Evolutionary conservation across 2,888 invertebrate genomes (phyloP), one percentile per base, ranked within the genome.

Genomic region (Ormyrus nitidulus): DNA sequence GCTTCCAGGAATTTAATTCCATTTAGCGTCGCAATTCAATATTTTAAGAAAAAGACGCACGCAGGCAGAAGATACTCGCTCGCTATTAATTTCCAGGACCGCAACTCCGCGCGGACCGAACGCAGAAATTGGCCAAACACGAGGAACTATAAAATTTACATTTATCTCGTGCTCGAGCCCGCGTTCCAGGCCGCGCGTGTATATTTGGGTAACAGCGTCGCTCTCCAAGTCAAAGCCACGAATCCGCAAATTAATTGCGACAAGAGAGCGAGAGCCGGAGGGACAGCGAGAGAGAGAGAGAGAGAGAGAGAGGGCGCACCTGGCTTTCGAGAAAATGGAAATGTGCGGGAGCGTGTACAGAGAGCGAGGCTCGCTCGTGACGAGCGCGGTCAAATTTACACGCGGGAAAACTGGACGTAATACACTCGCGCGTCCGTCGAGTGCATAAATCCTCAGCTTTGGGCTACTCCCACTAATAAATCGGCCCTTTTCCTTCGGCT

Each of bases 191-290:
- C 49, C 11, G 19, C 13, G 4, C 19, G 53, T 53, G 49, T 64
- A 19, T 49, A 49, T 48, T 19, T 2, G 19, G 19, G 19, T 10
- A 54, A 9, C 44, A 11, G 10, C n/a, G 46, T 56, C 11, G 51
- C 59, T 71, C 71, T 59, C 48, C 19, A 59, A 66, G 72, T 72
- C 77, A 78, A 65, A 78, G 59, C 61, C 46, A 69, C 79, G 69
- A 54, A 73, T 62, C 69, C 34, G 73, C 44, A 69, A 78, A 79
- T 79, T 74, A 79, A 79, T 79, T 65, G 74, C 74, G 68, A 66
- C 66, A 58, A 53, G 34, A 6, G 58, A 44, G 19, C n/a, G 11
- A 46, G 44, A 46, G 44, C n/a, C 44, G 44, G n/a, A 8, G 11
- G 13, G 0, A n/a, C 13, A 9, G n/a, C n/a, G n/a, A n/a, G n/a